Evolutionary conservation across 1,140 invertebrate species (phyloP).

Genomic region (Drosophila paulistorum): DNA sequence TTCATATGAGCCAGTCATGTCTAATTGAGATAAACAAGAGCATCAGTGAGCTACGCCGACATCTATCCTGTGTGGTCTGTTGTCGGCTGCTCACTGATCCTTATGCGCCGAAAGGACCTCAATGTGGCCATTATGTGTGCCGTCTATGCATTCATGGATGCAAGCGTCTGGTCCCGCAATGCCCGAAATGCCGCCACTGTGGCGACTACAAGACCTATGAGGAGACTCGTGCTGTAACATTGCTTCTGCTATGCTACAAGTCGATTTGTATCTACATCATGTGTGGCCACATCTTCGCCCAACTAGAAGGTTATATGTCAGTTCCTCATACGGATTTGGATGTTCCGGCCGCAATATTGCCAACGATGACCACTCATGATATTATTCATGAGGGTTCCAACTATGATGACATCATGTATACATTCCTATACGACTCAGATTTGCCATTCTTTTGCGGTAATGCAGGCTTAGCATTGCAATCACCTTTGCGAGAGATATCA

Average conservation of each 20-base stretch:
- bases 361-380: background rate
- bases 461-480: background rate
- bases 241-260: background rate
- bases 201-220: background rate
- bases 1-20: background rate
- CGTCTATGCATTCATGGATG: background rate
- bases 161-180: background rate
- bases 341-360: background rate
- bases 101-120: background rate
- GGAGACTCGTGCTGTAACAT: background rate
- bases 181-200: background rate
- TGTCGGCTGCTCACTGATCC: background rate
- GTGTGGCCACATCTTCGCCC: background rate
- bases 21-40: background rate
- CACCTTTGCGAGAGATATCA: background rate
- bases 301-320: background rate
- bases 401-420: background rate
- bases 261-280: background rate
- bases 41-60: background rate
- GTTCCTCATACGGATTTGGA: background rate
- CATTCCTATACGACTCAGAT: background rate
- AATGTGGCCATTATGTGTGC: conserved; percentile 4
- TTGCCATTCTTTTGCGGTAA: background rate
- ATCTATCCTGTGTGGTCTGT: background rate
- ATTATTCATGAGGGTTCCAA: background rate